phyloP scores from a whole-genome alignment of 2,113 vertebrate species.

The Chionis minor region DNA sequence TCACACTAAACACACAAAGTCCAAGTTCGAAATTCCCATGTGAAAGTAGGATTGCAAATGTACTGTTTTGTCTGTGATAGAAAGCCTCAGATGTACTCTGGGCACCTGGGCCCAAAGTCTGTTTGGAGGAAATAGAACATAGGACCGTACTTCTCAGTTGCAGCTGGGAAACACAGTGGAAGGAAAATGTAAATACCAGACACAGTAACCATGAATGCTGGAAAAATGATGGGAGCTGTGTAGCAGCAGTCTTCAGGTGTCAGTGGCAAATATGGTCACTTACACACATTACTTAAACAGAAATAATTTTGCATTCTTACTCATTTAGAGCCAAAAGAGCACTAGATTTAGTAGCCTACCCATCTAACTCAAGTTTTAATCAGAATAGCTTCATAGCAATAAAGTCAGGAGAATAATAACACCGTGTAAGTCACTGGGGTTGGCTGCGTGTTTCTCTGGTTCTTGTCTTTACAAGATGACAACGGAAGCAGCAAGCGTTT shows the following conservation, averaged over 20 bases:
- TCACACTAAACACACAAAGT: not conserved
- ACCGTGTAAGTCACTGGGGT: no score
- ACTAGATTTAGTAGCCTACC: not conserved
- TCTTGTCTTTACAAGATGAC: not conserved
- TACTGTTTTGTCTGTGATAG: not conserved
- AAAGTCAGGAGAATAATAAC: not conserved
- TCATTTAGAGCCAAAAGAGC: not conserved
- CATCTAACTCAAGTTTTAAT: not conserved
- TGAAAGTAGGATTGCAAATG: not conserved
- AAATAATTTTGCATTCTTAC: not conserved
- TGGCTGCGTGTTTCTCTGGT: not conserved
- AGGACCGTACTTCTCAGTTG: not conserved
- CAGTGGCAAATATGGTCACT: not conserved
- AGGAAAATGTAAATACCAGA: not conserved
- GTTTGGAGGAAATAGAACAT: not conserved
- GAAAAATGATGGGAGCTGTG: not conserved
- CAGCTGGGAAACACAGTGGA: not conserved
- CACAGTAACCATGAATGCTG: not conserved
- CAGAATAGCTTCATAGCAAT: not conserved
- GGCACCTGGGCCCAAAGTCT: not conserved
- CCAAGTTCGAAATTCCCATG: not conserved
- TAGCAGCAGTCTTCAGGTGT: no score
- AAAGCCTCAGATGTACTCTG: not conserved
- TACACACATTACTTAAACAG: not conserved
- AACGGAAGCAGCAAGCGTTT: not conserved